Evolutionary conservation across 2,797 vertebrate genomes (phyloP), one percentile per base, ranked within the genome.

Genomic region (Channa striata): DNA sequence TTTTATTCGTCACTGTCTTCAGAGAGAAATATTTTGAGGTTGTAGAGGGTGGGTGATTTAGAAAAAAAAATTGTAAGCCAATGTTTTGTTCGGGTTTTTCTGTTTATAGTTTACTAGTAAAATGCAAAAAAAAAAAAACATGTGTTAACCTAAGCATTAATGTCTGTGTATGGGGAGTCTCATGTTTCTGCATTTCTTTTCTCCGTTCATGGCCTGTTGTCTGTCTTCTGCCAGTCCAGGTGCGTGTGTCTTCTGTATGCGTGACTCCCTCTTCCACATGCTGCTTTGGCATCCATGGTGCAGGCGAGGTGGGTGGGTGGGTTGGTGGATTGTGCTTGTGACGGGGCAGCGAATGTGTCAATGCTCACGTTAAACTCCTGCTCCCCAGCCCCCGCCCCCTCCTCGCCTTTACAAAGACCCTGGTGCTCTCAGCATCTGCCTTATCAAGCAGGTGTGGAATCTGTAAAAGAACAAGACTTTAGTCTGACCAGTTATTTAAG

Each of bases 361-460:
- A 20, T 7, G 53, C 66, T 66, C 67, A 54, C 56, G 47, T 71
- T 54, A 46, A 58, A 25, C 66, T 49, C 39, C 17, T 43, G 47
- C 53, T 21, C 65, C 12, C 37, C 8, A 6, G 12, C 34, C 13
- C 57, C 13, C 56, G 13, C 51, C 30, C 39, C 20, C 57, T 67
- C 23, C 17, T 59, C 33, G 59, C 25, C 61, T 67, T 20, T 64
- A 50, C 68, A 62, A 74, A 60, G 60, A 77, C 82, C 74, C 74
- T 62, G 92, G 92, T 93, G 93, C 93, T 93, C 85, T 85, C 59
- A 79, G 80, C 89, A 74, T 85, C 87, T 88, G 87, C 75, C 81
- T 81, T 72, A 58, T 64, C 59, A 84, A 77, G 87, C 91, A 90
- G 91, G 75, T 87, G 91, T 87, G 78, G 76, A 81, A 85, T 77